Evolutionary conservation across 2,797 vertebrate species (phyloP).

Genomic region (Helostoma temminkii): DNA sequence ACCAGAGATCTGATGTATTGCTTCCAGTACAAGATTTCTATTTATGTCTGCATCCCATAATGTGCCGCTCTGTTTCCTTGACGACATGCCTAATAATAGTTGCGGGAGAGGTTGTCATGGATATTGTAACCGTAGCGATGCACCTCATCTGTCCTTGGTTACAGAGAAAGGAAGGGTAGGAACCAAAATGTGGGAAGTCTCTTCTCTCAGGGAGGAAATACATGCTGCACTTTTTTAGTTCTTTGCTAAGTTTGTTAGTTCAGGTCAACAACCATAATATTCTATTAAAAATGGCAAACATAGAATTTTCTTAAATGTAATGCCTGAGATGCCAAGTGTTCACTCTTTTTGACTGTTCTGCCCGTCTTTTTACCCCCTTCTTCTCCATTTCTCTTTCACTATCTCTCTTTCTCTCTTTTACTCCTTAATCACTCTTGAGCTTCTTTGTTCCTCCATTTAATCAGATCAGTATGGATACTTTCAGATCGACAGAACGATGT

Average conservation of each 20-base stretch:
- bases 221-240: slow-evolving; percentile 25
- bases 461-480: slow-evolving; percentile 49
- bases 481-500: slow-evolving; percentile 54
- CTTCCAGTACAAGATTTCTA: slow-evolving; percentile 73
- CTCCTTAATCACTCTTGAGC: neutral
- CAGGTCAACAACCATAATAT: neutral
- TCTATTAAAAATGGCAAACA: neutral
- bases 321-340: neutral
- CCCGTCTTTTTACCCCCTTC: rapidly evolving
- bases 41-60: slow-evolving; percentile 80
- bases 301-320: neutral
- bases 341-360: neutral
- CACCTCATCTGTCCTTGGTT: slow-evolving; percentile 79
- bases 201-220: slow-evolving; percentile 42
- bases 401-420: too few relatives aligned
- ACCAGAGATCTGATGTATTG: slow-evolving; percentile 69
- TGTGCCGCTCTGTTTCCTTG: slow-evolving; percentile 77
- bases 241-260: neutral
- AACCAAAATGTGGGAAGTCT: slow-evolving; percentile 62
- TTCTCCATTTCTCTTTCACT: neutral
- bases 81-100: slow-evolving; percentile 81
- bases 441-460: slow-evolving; percentile 11
- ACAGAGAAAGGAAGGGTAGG: slow-evolving; percentile 63
- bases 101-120: slow-evolving; percentile 85
- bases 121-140: slow-evolving; percentile 86